Evolutionary conservation across 2,113 vertebrate species (phyloP).

Genomic region (Hucho hucho): DNA sequence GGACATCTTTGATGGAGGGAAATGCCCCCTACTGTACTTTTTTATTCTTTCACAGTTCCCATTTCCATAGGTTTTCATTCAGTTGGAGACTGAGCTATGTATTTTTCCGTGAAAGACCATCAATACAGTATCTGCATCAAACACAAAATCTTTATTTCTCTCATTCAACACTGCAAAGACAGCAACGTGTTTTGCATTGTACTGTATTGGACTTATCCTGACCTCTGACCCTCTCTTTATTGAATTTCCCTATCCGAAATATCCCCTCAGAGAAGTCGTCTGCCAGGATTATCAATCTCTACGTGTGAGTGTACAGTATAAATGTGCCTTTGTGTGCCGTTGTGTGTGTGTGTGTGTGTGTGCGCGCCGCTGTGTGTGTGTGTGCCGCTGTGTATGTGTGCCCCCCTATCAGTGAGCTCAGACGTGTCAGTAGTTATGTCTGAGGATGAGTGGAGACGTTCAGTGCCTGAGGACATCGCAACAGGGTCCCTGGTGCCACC

Average conservation of each 20-base stretch:
- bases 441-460: constrained; percentile 65
- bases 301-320: constrained; percentile 1
- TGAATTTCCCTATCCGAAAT: neutral
- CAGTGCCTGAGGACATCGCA: constrained; percentile 73
- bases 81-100: neutral
- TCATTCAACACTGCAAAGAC: no score
- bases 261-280: no score
- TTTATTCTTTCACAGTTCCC: neutral
- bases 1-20: neutral
- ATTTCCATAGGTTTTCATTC: neutral
- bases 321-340: constrained; percentile 23
- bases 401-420: constrained; percentile 54
- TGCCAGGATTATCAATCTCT: no score
- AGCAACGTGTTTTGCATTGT: no score
- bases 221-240: neutral
- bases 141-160: no score
- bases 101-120: neutral
- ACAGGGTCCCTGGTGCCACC: constrained; percentile 72
- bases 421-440: constrained; percentile 67
- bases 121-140: neutral
- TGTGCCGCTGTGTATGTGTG: constrained; percentile 20
- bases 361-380: constrained; percentile 28
- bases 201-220: no score
- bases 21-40: neutral
- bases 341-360: constrained; percentile 12